These are phyloP conservation scores for Wiebesia pumilae DNA, from an alignment of 1,140 invertebrate genomes.

Conservation along the genomic window DNA sequence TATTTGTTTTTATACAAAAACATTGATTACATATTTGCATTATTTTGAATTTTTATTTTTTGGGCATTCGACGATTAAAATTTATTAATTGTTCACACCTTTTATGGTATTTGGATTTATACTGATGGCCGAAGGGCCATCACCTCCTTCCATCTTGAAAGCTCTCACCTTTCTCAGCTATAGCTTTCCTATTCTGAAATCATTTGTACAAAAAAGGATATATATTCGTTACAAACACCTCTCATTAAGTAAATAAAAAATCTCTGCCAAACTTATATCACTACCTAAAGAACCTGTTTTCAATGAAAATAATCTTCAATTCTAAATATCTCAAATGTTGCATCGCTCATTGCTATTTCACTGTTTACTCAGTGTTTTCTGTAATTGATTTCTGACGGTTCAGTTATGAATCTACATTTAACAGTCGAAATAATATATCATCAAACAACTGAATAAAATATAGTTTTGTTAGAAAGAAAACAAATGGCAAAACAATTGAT, in stretches of 20 bases:
- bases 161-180: slow-evolving; percentile 19
- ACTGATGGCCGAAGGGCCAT: slow-evolving; percentile 80
- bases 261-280: neutral
- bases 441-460: neutral
- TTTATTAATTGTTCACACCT: slow-evolving; percentile 72
- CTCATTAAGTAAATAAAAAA: neutral
- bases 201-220: neutral
- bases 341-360: slow-evolving; percentile 9
- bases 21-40: no score
- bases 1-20: no score
- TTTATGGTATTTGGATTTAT: slow-evolving; percentile 81
- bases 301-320: slow-evolving; percentile 19
- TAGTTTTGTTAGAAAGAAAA: neutral
- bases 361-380: neutral
- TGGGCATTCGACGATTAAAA: neutral
- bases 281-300: slow-evolving; percentile 23
- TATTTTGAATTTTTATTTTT: no score
- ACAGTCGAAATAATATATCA: slow-evolving; percentile 9
- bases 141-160: slow-evolving; percentile 69
- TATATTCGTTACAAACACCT: neutral
- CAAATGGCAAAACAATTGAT: slow-evolving; percentile 24
- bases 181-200: slow-evolving; percentile 24
- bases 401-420: neutral
- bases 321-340: slow-evolving; percentile 30
- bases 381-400: neutral